Conservation (phyloP, 2,113 vertebrate species). For the Melanotaenia duboulayi region DNA sequence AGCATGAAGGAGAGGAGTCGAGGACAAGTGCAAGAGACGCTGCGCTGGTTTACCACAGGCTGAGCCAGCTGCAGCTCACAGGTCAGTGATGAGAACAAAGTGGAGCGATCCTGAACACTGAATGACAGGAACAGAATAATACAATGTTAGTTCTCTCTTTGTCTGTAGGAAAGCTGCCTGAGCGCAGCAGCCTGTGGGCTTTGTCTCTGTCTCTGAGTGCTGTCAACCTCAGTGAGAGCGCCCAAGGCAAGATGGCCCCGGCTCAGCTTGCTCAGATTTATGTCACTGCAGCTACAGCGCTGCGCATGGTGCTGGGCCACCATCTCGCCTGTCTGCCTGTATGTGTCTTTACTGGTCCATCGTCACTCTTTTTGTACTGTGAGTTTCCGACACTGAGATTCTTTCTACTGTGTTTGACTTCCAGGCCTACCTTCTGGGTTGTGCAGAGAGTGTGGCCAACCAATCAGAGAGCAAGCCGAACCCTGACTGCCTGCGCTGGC, state of each 20-base stretch:
- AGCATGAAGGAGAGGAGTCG: constrained; percentile 92
- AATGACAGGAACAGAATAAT: not conserved
- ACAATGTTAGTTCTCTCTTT: not conserved
- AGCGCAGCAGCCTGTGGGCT: constrained; percentile 87
- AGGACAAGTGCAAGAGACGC: constrained; percentile 92
- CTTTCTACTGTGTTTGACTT: constrained; percentile 1
- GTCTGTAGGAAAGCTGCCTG: constrained; percentile 88
- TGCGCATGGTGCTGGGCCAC: constrained; percentile 89
- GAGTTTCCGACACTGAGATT: not conserved
- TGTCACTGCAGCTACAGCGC: constrained; percentile 89
- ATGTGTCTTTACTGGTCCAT: constrained; percentile 53
- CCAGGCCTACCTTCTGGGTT: constrained; percentile 92
- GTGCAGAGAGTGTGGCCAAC: constrained; percentile 85
- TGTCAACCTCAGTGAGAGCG: constrained; percentile 94
- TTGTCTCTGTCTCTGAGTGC: constrained; percentile 93
- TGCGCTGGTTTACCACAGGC: constrained; percentile 91
- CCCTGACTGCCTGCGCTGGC: constrained; percentile 91
- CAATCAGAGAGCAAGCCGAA: constrained; percentile 85
- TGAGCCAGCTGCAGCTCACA: constrained; percentile 96
- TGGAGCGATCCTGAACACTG: not conserved
- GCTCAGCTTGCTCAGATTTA: constrained; percentile 92
- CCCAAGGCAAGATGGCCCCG: constrained; percentile 90
- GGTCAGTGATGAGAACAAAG: constrained; percentile 74
- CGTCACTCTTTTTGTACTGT: not conserved
- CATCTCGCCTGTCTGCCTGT: constrained; percentile 91